A percentile compares a stretch with the other conserved stretches of the same genome.
phyloP scores from a whole-genome alignment of 2,797 vertebrate genomes.

The Onychomys arenicola region DNA sequence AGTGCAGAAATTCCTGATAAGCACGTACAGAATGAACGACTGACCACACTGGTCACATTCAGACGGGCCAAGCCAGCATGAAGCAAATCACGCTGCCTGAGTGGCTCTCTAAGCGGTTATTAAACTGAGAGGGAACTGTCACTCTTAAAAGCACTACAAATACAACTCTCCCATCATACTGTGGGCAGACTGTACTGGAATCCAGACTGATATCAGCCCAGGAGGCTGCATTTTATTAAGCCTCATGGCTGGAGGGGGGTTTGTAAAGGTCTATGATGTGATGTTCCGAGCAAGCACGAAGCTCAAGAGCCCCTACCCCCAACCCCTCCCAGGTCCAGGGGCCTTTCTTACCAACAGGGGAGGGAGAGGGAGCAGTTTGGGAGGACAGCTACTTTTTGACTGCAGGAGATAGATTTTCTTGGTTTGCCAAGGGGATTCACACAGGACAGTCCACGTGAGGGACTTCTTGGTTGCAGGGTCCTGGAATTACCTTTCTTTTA shows the following conservation, averaged over 20 bases:
- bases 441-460: neutral
- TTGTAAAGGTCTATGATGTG: neutral
- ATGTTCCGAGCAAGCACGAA: fast-evolving
- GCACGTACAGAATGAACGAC: neutral
- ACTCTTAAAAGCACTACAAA: neutral
- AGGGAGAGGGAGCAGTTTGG: neutral
- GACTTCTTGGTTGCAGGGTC: neutral
- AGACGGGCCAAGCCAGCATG: neutral
- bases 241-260: neutral
- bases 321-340: neutral
- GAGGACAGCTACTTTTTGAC: neutral
- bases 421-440: neutral
- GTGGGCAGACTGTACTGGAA: neutral
- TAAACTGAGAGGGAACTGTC: neutral
- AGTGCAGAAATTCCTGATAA: neutral
- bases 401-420: neutral
- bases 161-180: neutral
- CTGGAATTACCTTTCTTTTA: neutral
- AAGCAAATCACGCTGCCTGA: fast-evolving
- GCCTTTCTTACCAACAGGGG: neutral
- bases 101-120: neutral
- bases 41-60: neutral
- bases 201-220: neutral
- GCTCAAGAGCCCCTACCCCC: neutral
- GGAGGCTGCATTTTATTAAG: neutral